Conservation (phyloP, 2,113 vertebrate species). For the Cranoglanis bouderius region DNA sequence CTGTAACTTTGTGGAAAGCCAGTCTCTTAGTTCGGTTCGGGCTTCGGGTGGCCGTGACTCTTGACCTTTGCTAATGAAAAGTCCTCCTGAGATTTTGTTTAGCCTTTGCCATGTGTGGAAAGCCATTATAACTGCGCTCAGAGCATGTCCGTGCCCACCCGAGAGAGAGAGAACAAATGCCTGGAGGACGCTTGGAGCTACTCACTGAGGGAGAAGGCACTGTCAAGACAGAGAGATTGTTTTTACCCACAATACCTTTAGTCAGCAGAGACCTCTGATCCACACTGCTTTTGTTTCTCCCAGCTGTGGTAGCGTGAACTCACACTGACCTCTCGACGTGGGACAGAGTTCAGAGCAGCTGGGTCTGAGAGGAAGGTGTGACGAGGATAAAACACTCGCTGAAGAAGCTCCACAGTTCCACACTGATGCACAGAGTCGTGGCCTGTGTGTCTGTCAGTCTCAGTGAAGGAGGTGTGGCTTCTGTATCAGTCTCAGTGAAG, state of each 20-base stretch:
- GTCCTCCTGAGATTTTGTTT: background rate
- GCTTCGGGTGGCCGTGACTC: background rate
- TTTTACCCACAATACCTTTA: slow-evolving; percentile 41
- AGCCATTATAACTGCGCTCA: background rate
- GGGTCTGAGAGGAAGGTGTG: background rate
- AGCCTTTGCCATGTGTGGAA: background rate
- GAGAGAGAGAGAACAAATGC: slow-evolving; percentile 27
- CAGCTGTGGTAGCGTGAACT: slow-evolving; percentile 16
- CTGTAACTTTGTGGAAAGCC: background rate
- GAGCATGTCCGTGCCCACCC: slow-evolving; percentile 9
- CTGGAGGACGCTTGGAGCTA: slow-evolving; percentile 31
- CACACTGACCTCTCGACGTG: slow-evolving; percentile 9
- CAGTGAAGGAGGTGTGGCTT: background rate
- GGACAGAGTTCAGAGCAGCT: background rate
- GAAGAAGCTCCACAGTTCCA: background rate
- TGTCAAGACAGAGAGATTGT: slow-evolving; percentile 23
- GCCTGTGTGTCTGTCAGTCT: background rate
- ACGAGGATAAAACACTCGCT: background rate
- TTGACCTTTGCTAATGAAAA: slow-evolving; percentile 13
- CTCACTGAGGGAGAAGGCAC: slow-evolving; percentile 2
- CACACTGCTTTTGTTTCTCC: slow-evolving; percentile 9
- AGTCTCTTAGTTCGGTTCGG: background rate
- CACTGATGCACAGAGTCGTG: background rate
- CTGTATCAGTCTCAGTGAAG: background rate
- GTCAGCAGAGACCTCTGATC: slow-evolving; percentile 36